These are phyloP conservation scores for Chanos chanos DNA, from an alignment of 2,797 vertebrate genomes.

Conservation along the genomic window DNA sequence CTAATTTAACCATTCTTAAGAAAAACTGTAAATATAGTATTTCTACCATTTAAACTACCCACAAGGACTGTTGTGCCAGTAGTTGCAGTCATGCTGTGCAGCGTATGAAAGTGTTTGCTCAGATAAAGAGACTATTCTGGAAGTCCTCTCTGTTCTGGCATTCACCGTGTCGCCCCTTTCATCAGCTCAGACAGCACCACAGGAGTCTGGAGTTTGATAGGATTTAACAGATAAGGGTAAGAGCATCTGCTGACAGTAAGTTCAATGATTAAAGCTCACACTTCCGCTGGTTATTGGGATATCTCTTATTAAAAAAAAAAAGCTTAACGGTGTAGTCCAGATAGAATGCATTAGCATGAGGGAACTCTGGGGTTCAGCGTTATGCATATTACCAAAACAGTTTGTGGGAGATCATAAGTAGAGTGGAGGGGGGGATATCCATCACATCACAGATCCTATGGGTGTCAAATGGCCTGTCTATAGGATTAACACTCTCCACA, in stretches of 20 bases:
- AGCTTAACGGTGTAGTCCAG: constrained; percentile 63
- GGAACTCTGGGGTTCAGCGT: constrained; percentile 60
- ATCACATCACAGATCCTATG: constrained; percentile 64
- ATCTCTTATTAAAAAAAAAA: constrained; percentile 47
- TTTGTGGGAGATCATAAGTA: constrained; percentile 58
- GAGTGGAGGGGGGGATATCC: constrained; percentile 47
- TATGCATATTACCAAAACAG: constrained; percentile 62
- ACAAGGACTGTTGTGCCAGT: too few relatives aligned
- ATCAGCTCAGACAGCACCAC: constrained; percentile 8
- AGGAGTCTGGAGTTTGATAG: constrained; percentile 37
- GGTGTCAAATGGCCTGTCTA: constrained; percentile 67
- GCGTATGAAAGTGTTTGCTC: too few relatives aligned
- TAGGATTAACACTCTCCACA: constrained; percentile 69
- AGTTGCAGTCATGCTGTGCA: too few relatives aligned
- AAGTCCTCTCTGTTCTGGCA: not conserved
- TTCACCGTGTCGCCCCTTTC: constrained; percentile 16
- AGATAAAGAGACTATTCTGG: not conserved
- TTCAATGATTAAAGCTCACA: constrained; percentile 62
- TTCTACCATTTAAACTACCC: too few relatives aligned
- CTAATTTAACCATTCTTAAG: too few relatives aligned
- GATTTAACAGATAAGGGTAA: constrained; percentile 60
- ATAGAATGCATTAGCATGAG: constrained; percentile 65
- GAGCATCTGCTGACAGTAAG: constrained; percentile 51
- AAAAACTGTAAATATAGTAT: too few relatives aligned
- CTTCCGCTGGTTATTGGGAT: constrained; percentile 47